Percentiles rank a stretch among this genome's conserved stretches.
Evolutionary conservation across 2,888 invertebrate species (phyloP).

Genomic region (Acronicta leporina): DNA sequence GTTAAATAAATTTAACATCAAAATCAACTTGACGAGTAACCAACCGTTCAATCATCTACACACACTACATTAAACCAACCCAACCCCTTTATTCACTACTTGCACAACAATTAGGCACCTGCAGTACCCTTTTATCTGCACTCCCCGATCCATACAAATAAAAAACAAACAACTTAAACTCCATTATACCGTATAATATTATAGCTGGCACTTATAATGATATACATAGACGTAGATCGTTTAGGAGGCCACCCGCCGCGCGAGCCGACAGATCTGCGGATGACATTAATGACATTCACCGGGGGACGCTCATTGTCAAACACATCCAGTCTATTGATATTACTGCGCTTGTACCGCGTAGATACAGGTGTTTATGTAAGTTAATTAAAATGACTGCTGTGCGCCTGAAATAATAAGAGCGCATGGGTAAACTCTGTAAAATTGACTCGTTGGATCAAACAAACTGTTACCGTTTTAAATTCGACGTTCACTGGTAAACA

Average conservation of each 20-base stretch:
- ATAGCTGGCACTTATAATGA: constrained; percentile 40
- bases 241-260: constrained; percentile 51
- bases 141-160: constrained; percentile 27
- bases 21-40: constrained; percentile 7
- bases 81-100: constrained; percentile 17
- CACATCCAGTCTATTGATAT: constrained; percentile 48
- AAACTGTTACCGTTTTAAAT: not conserved
- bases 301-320: constrained; percentile 64
- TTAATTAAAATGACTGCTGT: constrained; percentile 17
- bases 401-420: constrained; percentile 11
- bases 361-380: constrained; percentile 24
- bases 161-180: constrained; percentile 38
- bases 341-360: constrained; percentile 23
- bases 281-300: constrained; percentile 75
- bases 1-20: not conserved
- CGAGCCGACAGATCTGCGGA: constrained; percentile 61
- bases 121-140: constrained; percentile 29
- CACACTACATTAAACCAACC: constrained; percentile 8
- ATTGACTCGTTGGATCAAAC: not conserved
- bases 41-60: constrained; percentile 20
- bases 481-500: not conserved
- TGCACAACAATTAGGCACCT: constrained; percentile 39
- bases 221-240: constrained; percentile 42
- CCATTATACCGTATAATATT: constrained; percentile 37
- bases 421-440: not conserved